Base-by-base conservation (phyloP, 1,140 invertebrate species). In the Mercenaria mercenaria region DNA sequence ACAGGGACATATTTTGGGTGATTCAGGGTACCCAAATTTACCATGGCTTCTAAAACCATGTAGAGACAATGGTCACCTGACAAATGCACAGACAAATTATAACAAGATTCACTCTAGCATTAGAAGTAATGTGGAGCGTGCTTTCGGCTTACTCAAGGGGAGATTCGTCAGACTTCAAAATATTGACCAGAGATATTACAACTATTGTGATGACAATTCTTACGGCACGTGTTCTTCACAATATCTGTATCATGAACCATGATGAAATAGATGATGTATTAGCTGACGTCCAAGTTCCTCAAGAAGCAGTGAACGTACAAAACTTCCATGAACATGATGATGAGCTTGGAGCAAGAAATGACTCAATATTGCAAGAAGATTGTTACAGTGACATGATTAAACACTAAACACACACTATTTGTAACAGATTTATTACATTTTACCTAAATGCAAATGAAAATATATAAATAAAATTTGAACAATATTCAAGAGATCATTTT, bases 21-120 rank as follows among this genome's bases (percentile, higher is more conserved):
- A 81, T 39, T 56, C 77, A 29, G 77, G 37, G 2, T 81, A 56
- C n/a, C 77, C 77, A 81, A 81, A 81, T 37, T 15, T 81, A n/a
- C 47, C 77, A 29, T 81, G 77, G 77, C 41, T 81, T 8, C 26
- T 43, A 32, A 47, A 4, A 20, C 41, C n/a, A 3, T 26, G 56
- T 29, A 18, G 29, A 15, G 43, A 47, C 43, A 47, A 47, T 47
- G 43, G 43, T 15, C 43, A 47, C 43, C 43, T 47, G 43, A 47
- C 43, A 47, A 15, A 47, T 8, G 43, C 43, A 6, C 43, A 47
- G 43, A 47, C 6, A 47, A 52, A 34, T 6, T 81, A 56, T 29
- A 81, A 81, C 56, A 34, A 4, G 2, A 32, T n/a, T 6, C 77
- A 81, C 32, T 47, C 37, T 59, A 29, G 15, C n/a, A 81, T 56